Evolutionary conservation across 2,113 vertebrate species (phyloP).

Genomic region (Struthio camelus): DNA sequence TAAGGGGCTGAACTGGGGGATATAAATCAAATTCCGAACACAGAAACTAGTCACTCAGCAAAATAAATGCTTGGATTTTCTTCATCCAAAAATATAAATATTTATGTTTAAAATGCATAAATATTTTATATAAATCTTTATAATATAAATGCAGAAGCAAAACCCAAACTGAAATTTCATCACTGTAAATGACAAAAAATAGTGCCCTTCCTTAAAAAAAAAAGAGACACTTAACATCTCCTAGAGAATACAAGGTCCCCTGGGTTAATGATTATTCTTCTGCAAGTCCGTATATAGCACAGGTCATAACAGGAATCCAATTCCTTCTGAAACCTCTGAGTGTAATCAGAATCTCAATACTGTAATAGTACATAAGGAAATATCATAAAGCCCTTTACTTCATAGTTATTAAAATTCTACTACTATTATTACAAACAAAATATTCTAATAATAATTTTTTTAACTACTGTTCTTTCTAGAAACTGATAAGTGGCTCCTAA

Average conservation of each 20-base stretch:
- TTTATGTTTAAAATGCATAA: not conserved
- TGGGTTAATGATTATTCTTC: not conserved
- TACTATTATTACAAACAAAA: not conserved
- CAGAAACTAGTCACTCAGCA: not conserved
- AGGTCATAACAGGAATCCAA: not conserved
- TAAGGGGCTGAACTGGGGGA: not conserved
- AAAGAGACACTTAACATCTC: not conserved
- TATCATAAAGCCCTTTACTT: not conserved
- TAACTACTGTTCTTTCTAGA: not conserved
- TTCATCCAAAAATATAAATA: not conserved
- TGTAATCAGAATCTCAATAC: not conserved
- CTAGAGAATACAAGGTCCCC: not conserved
- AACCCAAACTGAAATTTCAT: not conserved
- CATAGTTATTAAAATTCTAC: not conserved
- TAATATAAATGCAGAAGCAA: not conserved
- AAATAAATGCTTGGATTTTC: not conserved
- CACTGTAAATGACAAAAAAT: not conserved
- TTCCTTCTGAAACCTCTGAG: not conserved
- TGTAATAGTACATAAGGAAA: not conserved
- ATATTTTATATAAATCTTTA: not conserved
- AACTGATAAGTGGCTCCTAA: not conserved
- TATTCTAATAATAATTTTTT: not conserved
- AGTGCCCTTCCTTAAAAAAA: not conserved
- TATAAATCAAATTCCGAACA: not conserved
- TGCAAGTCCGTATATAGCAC: not conserved